These are phyloP conservation scores for Dinocampus coccinellae DNA, from an alignment of 2,888 invertebrate genomes.

Conservation along the genomic window DNA sequence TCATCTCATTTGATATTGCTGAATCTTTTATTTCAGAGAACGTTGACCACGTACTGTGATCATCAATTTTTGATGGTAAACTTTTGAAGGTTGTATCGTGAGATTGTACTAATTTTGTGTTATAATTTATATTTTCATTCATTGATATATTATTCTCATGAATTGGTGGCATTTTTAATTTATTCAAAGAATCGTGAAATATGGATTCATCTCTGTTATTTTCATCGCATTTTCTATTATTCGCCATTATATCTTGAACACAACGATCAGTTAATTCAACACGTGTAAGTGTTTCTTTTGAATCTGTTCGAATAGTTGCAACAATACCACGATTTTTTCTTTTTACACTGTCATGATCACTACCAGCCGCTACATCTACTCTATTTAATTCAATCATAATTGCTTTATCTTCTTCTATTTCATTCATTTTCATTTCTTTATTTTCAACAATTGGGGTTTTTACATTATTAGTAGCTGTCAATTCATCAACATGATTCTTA, in stretches of 20 bases:
- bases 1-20: too few relatives aligned
- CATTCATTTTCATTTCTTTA: not conserved
- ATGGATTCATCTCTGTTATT: not conserved
- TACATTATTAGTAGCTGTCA: slow-evolving; percentile 61
- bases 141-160: too few relatives aligned
- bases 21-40: too few relatives aligned
- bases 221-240: not conserved
- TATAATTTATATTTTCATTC: too few relatives aligned
- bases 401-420: not conserved
- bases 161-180: too few relatives aligned
- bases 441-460: not conserved
- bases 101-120: too few relatives aligned
- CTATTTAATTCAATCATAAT: not conserved
- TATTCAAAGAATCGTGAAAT: too few relatives aligned
- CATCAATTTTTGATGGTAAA: too few relatives aligned
- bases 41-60: too few relatives aligned
- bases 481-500: slow-evolving; percentile 71
- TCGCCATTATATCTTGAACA: slow-evolving; percentile 9
- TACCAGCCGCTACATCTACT: not conserved
- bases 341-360: not conserved
- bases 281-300: slow-evolving; percentile 5
- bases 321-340: not conserved
- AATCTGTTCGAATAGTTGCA: slow-evolving; percentile 8
- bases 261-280: slow-evolving; percentile 23
- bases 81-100: too few relatives aligned